Percentiles rank a stretch among this genome's conserved stretches.
Evolutionary conservation across 2,113 vertebrate genomes (phyloP).

Genomic region (Egretta garzetta): DNA sequence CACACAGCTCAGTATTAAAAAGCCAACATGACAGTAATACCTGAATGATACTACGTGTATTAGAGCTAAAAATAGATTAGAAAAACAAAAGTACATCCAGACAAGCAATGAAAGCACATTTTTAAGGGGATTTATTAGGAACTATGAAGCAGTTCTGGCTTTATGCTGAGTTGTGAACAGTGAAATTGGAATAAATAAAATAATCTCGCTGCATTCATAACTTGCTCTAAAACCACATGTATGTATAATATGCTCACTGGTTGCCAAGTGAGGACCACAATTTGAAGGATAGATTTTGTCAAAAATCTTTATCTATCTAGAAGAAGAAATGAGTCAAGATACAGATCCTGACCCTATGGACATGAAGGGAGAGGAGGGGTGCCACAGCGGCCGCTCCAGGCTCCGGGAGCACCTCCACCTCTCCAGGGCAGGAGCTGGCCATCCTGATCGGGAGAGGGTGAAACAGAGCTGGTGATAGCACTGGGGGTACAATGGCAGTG

Average conservation of each 20-base stretch:
- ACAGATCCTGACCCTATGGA: no score
- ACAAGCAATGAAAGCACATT: neutral
- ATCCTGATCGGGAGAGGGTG: accelerated
- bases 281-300: neutral
- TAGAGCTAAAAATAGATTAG: neutral
- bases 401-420: no score
- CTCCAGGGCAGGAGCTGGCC: neutral
- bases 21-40: neutral
- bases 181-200: constrained; percentile 40
- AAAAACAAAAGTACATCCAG: neutral
- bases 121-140: constrained; percentile 9
- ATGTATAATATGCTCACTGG: neutral
- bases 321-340: neutral
- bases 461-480: accelerated
- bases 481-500: neutral
- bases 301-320: neutral
- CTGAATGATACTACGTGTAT: neutral
- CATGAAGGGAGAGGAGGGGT: neutral
- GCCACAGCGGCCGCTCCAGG: neutral
- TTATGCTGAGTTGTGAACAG: neutral
- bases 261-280: neutral
- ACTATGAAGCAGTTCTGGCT: neutral
- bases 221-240: neutral
- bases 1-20: neutral
- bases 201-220: neutral